Evolutionary conservation across 2,113 vertebrate genomes (phyloP).

Genomic region (Euleptes europaea): DNA sequence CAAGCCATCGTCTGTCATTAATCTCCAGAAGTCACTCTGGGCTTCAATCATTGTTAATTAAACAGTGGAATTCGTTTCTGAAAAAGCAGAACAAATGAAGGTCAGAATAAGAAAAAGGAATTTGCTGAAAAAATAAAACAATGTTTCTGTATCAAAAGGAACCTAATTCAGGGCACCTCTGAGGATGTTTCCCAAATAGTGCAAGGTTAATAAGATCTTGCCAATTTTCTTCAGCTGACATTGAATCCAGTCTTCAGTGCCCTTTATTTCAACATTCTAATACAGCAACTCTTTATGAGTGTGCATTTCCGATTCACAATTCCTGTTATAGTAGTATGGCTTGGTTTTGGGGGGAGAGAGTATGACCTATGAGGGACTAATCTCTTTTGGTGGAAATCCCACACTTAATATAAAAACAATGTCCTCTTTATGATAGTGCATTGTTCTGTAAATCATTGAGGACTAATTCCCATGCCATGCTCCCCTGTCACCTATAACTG

Average conservation of each 20-base stretch:
- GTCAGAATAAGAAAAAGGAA: constrained; percentile 32
- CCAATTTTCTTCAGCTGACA: background rate
- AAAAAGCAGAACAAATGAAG: constrained; percentile 58
- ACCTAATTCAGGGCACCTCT: background rate
- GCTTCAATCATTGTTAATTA: constrained; percentile 29
- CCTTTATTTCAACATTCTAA: background rate
- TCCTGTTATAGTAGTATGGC: background rate
- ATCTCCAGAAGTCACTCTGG: constrained; percentile 41
- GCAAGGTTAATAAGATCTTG: background rate
- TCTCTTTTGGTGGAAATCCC: too few species aligned
- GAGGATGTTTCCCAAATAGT: background rate
- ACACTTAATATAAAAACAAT: too few species aligned
- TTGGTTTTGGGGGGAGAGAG: too few species aligned
- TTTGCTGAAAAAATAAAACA: constrained; percentile 25
- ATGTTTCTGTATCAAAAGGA: background rate
- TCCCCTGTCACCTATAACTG: too few species aligned
- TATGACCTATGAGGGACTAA: too few species aligned
- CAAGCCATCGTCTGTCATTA: constrained; percentile 55
- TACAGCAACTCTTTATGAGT: background rate
- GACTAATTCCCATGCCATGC: too few species aligned
- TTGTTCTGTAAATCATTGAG: too few species aligned
- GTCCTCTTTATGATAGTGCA: too few species aligned
- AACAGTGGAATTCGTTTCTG: constrained; percentile 39
- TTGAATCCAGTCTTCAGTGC: background rate
- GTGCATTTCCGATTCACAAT: background rate